phyloP scores from a whole-genome alignment of 2,888 invertebrate genomes.

The Troides aeacus region DNA sequence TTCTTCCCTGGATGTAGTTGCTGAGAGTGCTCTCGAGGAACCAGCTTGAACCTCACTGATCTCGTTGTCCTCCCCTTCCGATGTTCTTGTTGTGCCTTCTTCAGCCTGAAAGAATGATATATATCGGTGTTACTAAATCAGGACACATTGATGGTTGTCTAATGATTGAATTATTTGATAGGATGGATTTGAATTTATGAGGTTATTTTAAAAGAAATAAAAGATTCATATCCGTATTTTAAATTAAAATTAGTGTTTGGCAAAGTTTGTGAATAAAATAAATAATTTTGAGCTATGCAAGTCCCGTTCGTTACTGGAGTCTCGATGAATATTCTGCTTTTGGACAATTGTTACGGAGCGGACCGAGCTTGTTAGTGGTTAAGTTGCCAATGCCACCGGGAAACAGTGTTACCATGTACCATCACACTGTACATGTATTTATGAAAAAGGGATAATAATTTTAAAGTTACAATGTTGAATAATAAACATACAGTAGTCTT shows the following conservation, averaged over 20 bases:
- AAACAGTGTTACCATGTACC: not conserved
- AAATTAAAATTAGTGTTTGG: not conserved
- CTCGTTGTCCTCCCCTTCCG: constrained; percentile 71
- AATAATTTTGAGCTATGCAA: not conserved
- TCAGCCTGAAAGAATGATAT: constrained; percentile 60
- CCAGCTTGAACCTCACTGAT: constrained; percentile 66
- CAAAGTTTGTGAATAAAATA: constrained; percentile 4
- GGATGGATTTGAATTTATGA: no score
- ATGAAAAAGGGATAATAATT: not conserved
- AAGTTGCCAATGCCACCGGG: constrained; percentile 3
- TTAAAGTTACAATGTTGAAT: not conserved
- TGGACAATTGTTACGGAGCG: constrained; percentile 1
- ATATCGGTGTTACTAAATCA: not conserved
- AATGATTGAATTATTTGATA: no score
- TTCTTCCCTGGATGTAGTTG: constrained; percentile 85
- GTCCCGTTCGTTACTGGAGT: not conserved
- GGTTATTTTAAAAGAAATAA: not conserved
- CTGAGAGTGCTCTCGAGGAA: constrained; percentile 74
- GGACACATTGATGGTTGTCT: not conserved
- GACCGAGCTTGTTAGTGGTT: constrained; percentile 14
- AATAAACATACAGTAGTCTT: not conserved
- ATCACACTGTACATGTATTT: not conserved
- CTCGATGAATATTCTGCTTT: constrained; percentile 15
- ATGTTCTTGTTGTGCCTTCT: constrained; percentile 68
- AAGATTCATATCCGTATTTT: not conserved